Evolutionary conservation across 92 coral and sea anemone genomes (phyloP), one percentile per base, ranked within the genome.

Genomic region (Desmophyllum pertusum): DNA sequence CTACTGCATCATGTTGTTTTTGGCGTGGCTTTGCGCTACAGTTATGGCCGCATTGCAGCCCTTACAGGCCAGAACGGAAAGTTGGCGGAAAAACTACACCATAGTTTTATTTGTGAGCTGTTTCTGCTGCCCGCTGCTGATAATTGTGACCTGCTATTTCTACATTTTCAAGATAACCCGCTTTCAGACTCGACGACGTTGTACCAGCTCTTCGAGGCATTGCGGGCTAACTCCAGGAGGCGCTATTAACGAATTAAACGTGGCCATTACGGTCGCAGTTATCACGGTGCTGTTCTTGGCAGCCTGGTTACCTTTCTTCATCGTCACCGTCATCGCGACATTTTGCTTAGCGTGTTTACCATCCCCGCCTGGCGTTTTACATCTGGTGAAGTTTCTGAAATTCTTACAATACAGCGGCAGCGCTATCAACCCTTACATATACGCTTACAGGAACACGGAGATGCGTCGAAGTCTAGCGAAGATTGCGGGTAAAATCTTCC

Each of bases 271-370:
- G 0, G 94, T 94, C 3, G 81, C 90, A 0, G 95, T 94, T 0
- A 80, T 95, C 2, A 94, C 98, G 0, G 92, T 97, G 6, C 74
- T 95, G 6, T 95, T 95, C 39, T 57, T 90, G 41, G 61, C 86
- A 27, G 93, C 98, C 3, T 95, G 98, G 98, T 74, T 93, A 33
- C 98, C 98, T 0, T 94, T 94, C 69, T 95, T 95, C 50, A 76
- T 86, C 3, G 90, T 90, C 13, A 93, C 79, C 27, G 87, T 90
- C 3, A 35, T 93, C 4, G 94, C 94, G n/a, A 74, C 85, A 33
- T 80, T 89, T 57, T 91, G 92, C 64, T 62, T 74, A 33, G 10
- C 73, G 1, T 91, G 93, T 52, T 36, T 89, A 13, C 86, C 90
- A 5, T 39, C 78, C 23, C 71, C 84, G 11, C 77, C 83, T 29